Evolutionary conservation across 92 coral and sea anemone species (phyloP).

Genomic region (Diadumene lineata): DNA sequence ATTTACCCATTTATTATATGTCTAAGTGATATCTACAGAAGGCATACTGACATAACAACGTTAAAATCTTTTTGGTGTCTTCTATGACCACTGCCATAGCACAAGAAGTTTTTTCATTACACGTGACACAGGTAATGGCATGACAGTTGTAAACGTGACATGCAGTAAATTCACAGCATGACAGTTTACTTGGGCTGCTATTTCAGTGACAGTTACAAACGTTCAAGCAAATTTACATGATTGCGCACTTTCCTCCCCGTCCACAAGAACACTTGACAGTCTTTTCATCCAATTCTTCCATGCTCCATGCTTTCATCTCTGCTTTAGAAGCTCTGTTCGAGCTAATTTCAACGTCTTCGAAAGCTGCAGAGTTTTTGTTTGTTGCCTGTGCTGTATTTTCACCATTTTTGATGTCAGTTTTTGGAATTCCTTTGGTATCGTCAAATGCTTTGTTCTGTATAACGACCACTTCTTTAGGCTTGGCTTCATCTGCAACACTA

Average conservation of each 20-base stretch:
- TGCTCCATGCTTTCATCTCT: slow-evolving; percentile 70
- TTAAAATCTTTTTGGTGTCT: no score
- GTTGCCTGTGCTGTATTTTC: slow-evolving; percentile 29
- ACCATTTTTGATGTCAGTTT: not conserved
- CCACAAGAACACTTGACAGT: slow-evolving; percentile 83
- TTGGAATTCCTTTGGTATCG: slow-evolving; percentile 19
- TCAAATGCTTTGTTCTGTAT: slow-evolving; percentile 69
- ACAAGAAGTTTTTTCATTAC: not conserved
- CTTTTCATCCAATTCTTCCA: slow-evolving; percentile 83
- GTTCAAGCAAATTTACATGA: slow-evolving; percentile 45
- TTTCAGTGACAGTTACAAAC: not conserved
- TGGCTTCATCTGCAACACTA: slow-evolving; percentile 51
- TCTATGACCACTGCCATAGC: not conserved
- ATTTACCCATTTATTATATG: not conserved
- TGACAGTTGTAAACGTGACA: no score
- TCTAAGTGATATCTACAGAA: no score
- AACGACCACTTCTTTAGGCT: slow-evolving; percentile 45
- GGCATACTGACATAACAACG: no score
- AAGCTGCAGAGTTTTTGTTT: slow-evolving; percentile 45
- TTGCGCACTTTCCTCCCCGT: slow-evolving; percentile 79
- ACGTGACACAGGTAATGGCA: no score
- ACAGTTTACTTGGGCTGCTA: no score
- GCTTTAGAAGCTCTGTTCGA: slow-evolving; percentile 58
- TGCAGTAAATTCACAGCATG: no score
- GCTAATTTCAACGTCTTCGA: slow-evolving; percentile 72